These are phyloP conservation scores for Ceratothoa steindachneri DNA, from an alignment of 2,888 invertebrate genomes.

Conservation along the genomic window DNA sequence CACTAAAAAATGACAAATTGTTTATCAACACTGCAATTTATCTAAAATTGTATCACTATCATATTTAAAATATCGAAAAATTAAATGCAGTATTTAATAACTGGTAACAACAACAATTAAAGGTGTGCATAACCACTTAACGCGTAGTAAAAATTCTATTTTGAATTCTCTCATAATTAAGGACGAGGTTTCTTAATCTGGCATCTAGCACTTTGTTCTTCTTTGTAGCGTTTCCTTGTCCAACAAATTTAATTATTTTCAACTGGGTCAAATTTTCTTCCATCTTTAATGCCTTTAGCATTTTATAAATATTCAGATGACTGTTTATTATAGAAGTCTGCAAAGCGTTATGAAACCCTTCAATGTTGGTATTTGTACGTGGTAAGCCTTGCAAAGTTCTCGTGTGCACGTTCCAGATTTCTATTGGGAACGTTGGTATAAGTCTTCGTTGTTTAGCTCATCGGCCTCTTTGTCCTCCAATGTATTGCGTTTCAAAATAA, in stretches of 20 bases:
- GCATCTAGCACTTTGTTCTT: too few relatives aligned
- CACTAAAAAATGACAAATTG: too few relatives aligned
- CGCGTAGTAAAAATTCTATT: too few relatives aligned
- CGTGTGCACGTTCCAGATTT: neutral
- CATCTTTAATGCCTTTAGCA: neutral
- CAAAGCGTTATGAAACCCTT: slow-evolving; percentile 4
- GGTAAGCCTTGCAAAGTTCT: neutral
- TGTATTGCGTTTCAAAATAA: slow-evolving; percentile 17
- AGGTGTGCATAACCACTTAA: too few relatives aligned
- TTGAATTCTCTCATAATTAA: too few relatives aligned
- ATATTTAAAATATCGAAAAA: too few relatives aligned
- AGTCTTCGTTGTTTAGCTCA: neutral
- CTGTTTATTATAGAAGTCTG: neutral
- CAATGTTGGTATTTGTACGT: neutral
- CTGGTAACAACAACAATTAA: too few relatives aligned
- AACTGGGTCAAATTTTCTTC: neutral
- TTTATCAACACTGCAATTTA: too few relatives aligned
- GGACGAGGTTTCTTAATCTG: too few relatives aligned
- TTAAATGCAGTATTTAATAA: too few relatives aligned
- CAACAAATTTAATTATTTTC: neutral
- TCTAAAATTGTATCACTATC: too few relatives aligned
- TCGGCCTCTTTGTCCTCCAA: slow-evolving; percentile 9
- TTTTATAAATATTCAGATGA: neutral
- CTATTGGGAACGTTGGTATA: slow-evolving; percentile 4
- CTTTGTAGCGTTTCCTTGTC: too few relatives aligned